Evolutionary conservation across 2,888 invertebrate genomes (phyloP).

Genomic region (Atrina japonica): DNA sequence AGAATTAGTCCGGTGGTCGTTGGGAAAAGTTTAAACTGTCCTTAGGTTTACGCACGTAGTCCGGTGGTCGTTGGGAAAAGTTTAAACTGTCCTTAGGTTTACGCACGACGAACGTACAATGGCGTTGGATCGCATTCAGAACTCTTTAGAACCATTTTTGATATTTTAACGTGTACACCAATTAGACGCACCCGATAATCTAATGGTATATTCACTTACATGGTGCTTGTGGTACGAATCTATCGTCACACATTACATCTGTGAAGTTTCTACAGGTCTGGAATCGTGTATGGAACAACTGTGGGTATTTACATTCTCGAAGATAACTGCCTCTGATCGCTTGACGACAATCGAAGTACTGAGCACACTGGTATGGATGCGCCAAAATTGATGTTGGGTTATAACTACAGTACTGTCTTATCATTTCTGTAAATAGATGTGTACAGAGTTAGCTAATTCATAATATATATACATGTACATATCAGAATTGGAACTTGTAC

Average conservation of each 20-base stretch:
- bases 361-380: constrained; percentile 65
- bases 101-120: too few species aligned
- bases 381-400: constrained; percentile 53
- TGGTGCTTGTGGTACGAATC: constrained; percentile 64
- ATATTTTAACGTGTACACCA: neutral
- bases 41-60: too few species aligned
- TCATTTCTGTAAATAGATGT: constrained; percentile 49
- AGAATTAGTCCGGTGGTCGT: too few species aligned
- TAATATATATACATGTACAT: too few species aligned
- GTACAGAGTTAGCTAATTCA: too few species aligned
- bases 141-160: too few species aligned
- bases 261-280: constrained; percentile 62
- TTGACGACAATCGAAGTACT: constrained; percentile 69
- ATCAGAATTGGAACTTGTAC: too few species aligned
- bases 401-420: constrained; percentile 45
- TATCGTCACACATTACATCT: constrained; percentile 59
- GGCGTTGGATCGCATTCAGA: too few species aligned
- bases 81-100: too few species aligned
- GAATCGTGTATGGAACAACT: constrained; percentile 58
- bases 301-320: constrained; percentile 70
- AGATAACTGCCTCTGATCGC: constrained; percentile 61
- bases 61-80: too few species aligned
- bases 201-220: constrained; percentile 56
- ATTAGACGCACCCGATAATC: too few species aligned
- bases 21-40: too few species aligned